Base-by-base conservation (phyloP, 2,888 invertebrate species). In the Epicampocera succincta region DNA sequence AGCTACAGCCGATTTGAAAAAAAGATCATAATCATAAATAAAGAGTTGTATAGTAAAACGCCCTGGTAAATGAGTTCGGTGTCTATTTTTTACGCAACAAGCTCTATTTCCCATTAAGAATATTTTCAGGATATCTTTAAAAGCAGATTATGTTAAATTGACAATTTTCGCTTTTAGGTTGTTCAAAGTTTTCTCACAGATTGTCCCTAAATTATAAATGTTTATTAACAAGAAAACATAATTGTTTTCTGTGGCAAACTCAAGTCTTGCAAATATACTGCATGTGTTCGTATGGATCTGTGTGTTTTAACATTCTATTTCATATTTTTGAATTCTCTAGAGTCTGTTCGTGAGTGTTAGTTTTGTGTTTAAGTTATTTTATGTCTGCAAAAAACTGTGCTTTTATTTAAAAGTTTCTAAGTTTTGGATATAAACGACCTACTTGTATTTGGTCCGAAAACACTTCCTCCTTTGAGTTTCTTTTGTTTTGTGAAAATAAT, bases 341-440 rank as follows among this genome's bases (percentile, higher is more conserved):
- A 44, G 69, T 15, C 15, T 46, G 33, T 63, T 13, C 13, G 12
- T n/a, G 13, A 15, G 54, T 68, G 71, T 82, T 71, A 79, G 80
- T 84, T 80, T 81, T 65, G 11, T 66, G 85, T 86, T 46, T 66
- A 73, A 58, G 61, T 68, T 54, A 38, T 66, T 66, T 50, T 72
- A 38, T 21, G 68, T 72, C 46, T 56, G 66, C 54, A 21, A 33
- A n/a, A n/a, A 72, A 63, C 68, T 73, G 46, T 69, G 46, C 65
- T 66, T 65, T 71, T 74, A 74, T 78, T 71, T 44, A 65, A 77
- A 82, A 74, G 69, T 74, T 66, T 74, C n/a, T 9, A 68, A 61
- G 48, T 69, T 69, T 80, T 52, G 17, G 19, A 44, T 75, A 25
- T 63, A 65, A 56, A 61, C 72, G 65, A 68, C 66, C 80, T 58